phyloP scores from a whole-genome alignment of 2,113 vertebrate genomes.

The Bujurquina vittata region DNA sequence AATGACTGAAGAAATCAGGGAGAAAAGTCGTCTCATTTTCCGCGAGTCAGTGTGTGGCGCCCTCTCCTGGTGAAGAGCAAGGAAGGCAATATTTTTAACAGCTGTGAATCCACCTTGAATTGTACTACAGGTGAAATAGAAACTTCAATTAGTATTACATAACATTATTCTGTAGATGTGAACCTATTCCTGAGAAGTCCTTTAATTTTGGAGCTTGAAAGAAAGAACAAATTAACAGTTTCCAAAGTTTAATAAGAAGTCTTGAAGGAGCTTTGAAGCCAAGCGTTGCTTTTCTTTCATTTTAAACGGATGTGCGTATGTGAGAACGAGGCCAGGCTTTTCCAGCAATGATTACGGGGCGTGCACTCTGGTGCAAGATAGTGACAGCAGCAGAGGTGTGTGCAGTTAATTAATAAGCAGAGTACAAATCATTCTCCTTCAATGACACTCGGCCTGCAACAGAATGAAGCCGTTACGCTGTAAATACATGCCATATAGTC shows the following conservation, averaged over 20 bases:
- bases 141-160: neutral
- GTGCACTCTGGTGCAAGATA: neutral
- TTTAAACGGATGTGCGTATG: neutral
- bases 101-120: neutral
- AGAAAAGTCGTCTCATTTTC: neutral
- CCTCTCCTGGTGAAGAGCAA: constrained; percentile 34
- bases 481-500: too few relatives aligned
- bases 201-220: neutral
- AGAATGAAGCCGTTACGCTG: neutral
- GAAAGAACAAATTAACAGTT: neutral
- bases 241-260: neutral
- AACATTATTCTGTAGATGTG: neutral
- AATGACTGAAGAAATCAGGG: fast-evolving
- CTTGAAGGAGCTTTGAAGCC: neutral
- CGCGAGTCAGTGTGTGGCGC: neutral
- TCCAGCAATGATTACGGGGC: neutral
- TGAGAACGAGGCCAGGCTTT: neutral
- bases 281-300: neutral
- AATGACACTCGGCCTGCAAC: neutral
- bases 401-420: constrained; percentile 35
- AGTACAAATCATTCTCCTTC: constrained; percentile 2
- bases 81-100: neutral
- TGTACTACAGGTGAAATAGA: neutral
- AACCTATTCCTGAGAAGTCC: too few relatives aligned
- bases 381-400: neutral